Conservation (phyloP, 1,140 invertebrate genomes). For the Nasonia vitripennis region DNA sequence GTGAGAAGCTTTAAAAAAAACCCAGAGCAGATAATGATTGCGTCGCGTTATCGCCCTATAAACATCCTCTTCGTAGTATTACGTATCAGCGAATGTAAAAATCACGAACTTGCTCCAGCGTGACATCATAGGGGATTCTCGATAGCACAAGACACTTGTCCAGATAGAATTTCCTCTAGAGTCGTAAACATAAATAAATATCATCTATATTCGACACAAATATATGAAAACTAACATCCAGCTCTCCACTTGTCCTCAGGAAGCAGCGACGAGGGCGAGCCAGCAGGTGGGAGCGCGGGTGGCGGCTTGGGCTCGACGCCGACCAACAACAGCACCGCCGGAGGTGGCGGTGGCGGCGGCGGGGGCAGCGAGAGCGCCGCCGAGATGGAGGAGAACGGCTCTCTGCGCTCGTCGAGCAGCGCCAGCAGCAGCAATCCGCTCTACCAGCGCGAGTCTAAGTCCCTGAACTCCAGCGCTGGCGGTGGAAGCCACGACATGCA, state of each 20-base stretch:
- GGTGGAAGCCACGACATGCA: conserved; percentile 27
- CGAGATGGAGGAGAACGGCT: conserved; percentile 70
- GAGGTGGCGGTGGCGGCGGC: conserved; percentile 54
- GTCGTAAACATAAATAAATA: too few species aligned
- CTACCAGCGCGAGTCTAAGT: conserved; percentile 29
- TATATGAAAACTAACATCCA: not conserved
- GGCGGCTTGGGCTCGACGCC: conserved; percentile 37
- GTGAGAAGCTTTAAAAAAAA: not conserved
- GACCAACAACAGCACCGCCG: conserved; percentile 56
- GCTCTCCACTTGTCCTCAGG: conserved; percentile 57
- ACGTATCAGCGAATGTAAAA: not conserved
- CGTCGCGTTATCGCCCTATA: not conserved
- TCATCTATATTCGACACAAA: too few species aligned
- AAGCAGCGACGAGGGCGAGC: conserved; percentile 73
- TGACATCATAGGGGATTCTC: too few species aligned
- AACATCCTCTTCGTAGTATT: conserved; percentile 31
- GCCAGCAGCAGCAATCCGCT: conserved; percentile 53
- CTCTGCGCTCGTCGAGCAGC: conserved; percentile 59
- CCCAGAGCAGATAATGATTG: not conserved
- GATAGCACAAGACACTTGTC: not conserved
- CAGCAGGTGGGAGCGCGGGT: conserved; percentile 58
- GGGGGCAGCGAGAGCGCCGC: conserved; percentile 57
- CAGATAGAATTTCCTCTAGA: not conserved
- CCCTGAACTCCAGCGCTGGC: conserved; percentile 5
- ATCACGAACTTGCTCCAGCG: not conserved